These are phyloP conservation scores for Leuciscus waleckii DNA, from an alignment of 2,797 vertebrate species.

Conservation along the genomic window DNA sequence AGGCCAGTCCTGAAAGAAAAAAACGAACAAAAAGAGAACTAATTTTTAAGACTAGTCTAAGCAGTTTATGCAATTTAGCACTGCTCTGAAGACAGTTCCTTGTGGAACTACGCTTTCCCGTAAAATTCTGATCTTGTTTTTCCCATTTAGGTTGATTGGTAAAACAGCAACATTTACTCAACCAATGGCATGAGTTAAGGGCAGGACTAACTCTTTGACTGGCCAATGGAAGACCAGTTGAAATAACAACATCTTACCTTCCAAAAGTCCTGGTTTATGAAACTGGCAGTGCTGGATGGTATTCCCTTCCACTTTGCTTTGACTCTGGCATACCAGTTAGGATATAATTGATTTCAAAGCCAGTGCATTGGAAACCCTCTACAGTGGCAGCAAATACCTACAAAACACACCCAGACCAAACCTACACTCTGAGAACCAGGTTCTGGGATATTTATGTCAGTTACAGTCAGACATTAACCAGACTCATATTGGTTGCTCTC, in stretches of 20 bases:
- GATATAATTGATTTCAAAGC: constrained; percentile 82
- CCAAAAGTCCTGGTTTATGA: constrained; percentile 81
- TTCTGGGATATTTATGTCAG: background rate
- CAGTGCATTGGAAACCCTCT: constrained; percentile 77
- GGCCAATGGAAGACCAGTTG: background rate
- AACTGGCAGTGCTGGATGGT: constrained; percentile 66
- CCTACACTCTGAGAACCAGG: constrained; percentile 22
- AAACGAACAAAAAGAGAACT: too few relatives aligned
- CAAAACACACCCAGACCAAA: constrained; percentile 28
- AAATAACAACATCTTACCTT: constrained; percentile 64
- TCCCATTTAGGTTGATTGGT: background rate
- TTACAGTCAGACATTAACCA: background rate
- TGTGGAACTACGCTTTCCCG: background rate
- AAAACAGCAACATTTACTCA: background rate
- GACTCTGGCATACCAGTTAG: constrained; percentile 72
- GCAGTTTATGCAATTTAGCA: background rate
- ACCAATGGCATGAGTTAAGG: background rate
- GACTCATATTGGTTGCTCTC: background rate
- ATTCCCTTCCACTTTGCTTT: constrained; percentile 73
- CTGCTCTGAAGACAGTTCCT: background rate
- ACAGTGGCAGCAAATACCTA: constrained; percentile 79
- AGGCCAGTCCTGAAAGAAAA: background rate
- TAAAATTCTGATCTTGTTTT: background rate
- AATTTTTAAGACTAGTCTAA: background rate
- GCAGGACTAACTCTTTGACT: background rate